Base-by-base conservation (phyloP, 2,888 invertebrate species). In the Chloroclysta siterata region DNA sequence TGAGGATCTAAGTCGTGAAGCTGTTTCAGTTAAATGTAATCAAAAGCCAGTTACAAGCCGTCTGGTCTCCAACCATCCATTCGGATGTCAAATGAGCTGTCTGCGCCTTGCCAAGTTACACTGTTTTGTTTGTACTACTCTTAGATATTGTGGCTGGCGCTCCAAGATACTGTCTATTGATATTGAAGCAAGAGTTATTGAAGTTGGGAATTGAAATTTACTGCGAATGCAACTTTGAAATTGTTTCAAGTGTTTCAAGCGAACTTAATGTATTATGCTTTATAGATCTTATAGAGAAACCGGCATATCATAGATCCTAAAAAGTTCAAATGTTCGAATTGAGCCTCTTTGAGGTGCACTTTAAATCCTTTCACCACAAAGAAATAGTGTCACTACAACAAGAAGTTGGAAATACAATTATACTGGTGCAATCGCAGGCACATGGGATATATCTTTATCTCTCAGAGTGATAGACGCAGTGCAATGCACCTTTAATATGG, bases 41-140 rank as follows among this genome's bases (percentile, higher is more conserved):
- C 4, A 39, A 11, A 39, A 39, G 11, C 11, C 15, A 14, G 15
- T 17, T 17, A 1, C 14, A 17, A 17, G 17, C 17, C 5, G 17
- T 17, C 11, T 10, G 14, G 8, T 51, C 17, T 59, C 53, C 44
- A 10, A 55, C 36, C 47, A 47, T 36, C 17, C 39, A 48, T 53
- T 47, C 47, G 5, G 8, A 17, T 29, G 28, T 17, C 15, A 15
- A 51, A 29, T 17, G 54, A 46, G 7, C 51, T 17, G 55, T 13
- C 29, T 50, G 46, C 46, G 46, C 36, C 36, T 61, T 61, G 62
- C 56, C 62, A 62, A 56, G 52, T 56, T 44, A 36, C 48, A 22
- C 53, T 14, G 63, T 53, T 53, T 48, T 63, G 57, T 63, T 63
- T 63, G 57, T 47, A 56, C 52, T 46, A 28, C 62, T 53, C 56